Base-by-base conservation (phyloP, 2,797 vertebrate species). In the Caiman crocodilus region DNA sequence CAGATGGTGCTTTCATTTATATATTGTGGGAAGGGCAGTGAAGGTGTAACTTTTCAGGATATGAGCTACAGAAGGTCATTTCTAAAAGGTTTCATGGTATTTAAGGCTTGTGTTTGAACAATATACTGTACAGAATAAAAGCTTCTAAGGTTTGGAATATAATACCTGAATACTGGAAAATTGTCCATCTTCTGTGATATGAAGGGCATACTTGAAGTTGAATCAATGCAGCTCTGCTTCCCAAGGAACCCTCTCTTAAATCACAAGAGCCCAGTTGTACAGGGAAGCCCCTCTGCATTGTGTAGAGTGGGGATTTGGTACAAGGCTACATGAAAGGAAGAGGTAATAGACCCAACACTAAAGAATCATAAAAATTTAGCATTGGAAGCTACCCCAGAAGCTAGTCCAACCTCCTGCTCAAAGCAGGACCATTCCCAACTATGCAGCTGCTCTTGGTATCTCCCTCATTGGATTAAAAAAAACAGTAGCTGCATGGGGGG, bases 281-380 rank as follows among this genome's bases (percentile, higher is more conserved):
- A 69, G 84, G 75, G 16, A 32, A 58, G 77, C 32, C 26, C 23
- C 11, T 73, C 32, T 73, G 0, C 21, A 42, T 77, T 32, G 14
- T 0, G 0, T 26, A 8, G 1, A 35, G 64, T 28, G 15, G 7
- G 5, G 14, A 1, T 76, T 80, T 83, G 30, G 3, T 59, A 21
- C 11, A 50, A 83, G 12, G 76, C 74, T 71, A 61, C 5, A 63
- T 85, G 25, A 73, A 14, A 17, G 4, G 5, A 20, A 74, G 50
- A 92, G 71, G 2, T 4, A 2, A 13, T 4, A 3, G 28, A 6
- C 5, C 18, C 0, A 73, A 10, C 42, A 69, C 10, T 74, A 74
- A 23, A 80, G 59, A 50, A 50, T 50, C 42, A 50, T 50, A 50
- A 50, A 50, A 50, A 50, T 50, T 50, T 50, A 50, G 42, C 42